These are phyloP conservation scores for Otis tarda DNA, from an alignment of 2,113 vertebrate species.

Conservation along the genomic window DNA sequence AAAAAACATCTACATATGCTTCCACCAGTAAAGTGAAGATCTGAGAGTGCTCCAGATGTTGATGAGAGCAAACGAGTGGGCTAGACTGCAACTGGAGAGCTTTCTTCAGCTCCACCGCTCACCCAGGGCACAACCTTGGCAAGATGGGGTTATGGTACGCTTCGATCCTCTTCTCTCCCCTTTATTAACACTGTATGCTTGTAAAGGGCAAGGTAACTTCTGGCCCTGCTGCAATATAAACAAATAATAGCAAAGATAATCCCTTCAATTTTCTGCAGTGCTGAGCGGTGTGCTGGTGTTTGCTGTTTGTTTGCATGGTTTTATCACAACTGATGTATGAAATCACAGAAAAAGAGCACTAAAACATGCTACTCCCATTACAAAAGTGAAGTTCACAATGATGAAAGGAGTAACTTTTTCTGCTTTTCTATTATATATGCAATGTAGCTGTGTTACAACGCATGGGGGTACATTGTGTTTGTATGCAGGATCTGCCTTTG, in stretches of 20 bases:
- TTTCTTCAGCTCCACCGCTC: neutral
- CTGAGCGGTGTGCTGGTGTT: neutral
- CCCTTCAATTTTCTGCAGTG: neutral
- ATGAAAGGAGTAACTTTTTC: neutral
- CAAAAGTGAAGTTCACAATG: neutral
- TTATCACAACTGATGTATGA: rapidly evolving
- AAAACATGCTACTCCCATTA: too few relatives aligned
- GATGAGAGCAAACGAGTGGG: neutral
- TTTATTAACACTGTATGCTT: rapidly evolving
- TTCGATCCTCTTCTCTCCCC: neutral
- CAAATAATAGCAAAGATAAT: neutral
- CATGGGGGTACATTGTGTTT: rapidly evolving
- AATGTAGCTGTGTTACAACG: neutral
- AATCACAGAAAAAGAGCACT: rapidly evolving
- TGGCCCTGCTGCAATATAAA: neutral
- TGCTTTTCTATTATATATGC: neutral
- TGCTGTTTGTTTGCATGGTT: neutral
- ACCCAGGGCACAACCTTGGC: neutral
- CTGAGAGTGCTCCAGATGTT: neutral
- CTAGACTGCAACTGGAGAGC: neutral
- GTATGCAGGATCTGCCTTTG: neutral
- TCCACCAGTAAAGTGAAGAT: neutral
- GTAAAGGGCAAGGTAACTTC: neutral
- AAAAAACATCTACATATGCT: rapidly evolving
- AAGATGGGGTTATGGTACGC: neutral